Percentiles rank a stretch among this genome's conserved stretches.
Evolutionary conservation across 2,888 invertebrate species (phyloP).

Genomic region (Odontothrips loti): DNA sequence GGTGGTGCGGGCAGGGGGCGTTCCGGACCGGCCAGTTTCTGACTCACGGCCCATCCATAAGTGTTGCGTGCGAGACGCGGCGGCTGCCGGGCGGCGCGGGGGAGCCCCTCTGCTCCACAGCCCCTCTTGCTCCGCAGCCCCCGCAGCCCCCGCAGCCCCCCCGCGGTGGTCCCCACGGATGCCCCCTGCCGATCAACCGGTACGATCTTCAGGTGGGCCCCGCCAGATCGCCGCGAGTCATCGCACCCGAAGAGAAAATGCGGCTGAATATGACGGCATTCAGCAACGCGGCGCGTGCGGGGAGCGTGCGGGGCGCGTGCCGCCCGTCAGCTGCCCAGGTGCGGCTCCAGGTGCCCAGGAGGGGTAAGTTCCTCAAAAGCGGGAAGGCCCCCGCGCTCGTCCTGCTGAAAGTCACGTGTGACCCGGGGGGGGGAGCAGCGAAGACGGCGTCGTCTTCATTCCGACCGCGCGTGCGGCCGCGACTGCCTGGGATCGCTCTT

Average conservation of each 20-base stretch:
- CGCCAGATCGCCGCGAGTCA: not conserved
- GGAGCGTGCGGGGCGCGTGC: not conserved
- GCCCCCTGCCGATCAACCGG: not conserved
- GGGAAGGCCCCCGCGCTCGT: too few species aligned
- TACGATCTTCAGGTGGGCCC: not conserved
- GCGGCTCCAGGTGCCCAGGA: too few species aligned
- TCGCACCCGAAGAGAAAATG: not conserved
- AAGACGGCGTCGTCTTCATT: too few species aligned
- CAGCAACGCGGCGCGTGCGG: not conserved
- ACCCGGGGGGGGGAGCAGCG: too few species aligned
- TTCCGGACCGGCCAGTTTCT: not conserved
- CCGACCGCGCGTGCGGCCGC: too few species aligned
- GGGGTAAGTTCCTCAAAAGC: too few species aligned
- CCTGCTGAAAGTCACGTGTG: too few species aligned
- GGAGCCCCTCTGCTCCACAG: not conserved
- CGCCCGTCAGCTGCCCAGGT: too few species aligned
- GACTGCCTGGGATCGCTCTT: too few species aligned
- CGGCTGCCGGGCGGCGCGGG: not conserved
- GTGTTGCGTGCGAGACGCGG: not conserved
- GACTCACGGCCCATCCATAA: not conserved
- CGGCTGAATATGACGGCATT: not conserved
- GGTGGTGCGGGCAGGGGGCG: too few species aligned
- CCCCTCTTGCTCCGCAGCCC: not conserved
- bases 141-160: not conserved
- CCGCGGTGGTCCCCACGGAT: not conserved